phyloP scores from a whole-genome alignment of 2,888 invertebrate genomes.

The Druceiella hillmani region DNA sequence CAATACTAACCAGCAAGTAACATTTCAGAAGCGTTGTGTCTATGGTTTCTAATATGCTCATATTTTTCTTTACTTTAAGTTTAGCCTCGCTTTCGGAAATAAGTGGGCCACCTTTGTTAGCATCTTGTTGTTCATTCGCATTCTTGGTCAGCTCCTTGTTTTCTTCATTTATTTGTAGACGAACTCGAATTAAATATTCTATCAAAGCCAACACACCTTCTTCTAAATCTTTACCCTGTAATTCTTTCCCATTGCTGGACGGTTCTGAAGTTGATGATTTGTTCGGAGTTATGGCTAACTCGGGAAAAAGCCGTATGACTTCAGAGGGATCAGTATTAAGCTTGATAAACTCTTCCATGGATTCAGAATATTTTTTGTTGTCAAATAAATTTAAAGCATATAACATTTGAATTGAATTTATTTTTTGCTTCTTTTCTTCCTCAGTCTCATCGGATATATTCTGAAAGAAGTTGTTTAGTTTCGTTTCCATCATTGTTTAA shows the following conservation, averaged over 20 bases:
- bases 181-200: slow-evolving; percentile 86
- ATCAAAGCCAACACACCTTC: slow-evolving; percentile 84
- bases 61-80: slow-evolving; percentile 32
- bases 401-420: slow-evolving; percentile 83
- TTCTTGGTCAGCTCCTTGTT: slow-evolving; percentile 32
- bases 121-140: slow-evolving; percentile 26
- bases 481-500: slow-evolving; percentile 3
- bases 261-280: too few relatives aligned
- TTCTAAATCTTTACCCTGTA: slow-evolving; percentile 82
- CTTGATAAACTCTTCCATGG: slow-evolving; percentile 88
- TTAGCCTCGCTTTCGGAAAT: slow-evolving; percentile 22
- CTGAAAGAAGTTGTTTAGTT: slow-evolving; percentile 43
- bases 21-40: slow-evolving; percentile 97
- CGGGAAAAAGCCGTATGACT: slow-evolving; percentile 92
- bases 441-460: slow-evolving; percentile 75
- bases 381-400: slow-evolving; percentile 90
- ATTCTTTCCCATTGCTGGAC: slow-evolving; percentile 49
- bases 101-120: slow-evolving; percentile 19
- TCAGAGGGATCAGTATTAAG: slow-evolving; percentile 91
- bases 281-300: slow-evolving; percentile 58
- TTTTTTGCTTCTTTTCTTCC: slow-evolving; percentile 73
- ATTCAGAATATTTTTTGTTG: slow-evolving; percentile 79
- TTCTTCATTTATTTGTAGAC: too few relatives aligned
- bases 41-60: slow-evolving; percentile 70
- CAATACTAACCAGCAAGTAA: slow-evolving; percentile 74